phyloP scores from a whole-genome alignment of 2,888 invertebrate species.

The Chromoteleia sp. region DNA sequence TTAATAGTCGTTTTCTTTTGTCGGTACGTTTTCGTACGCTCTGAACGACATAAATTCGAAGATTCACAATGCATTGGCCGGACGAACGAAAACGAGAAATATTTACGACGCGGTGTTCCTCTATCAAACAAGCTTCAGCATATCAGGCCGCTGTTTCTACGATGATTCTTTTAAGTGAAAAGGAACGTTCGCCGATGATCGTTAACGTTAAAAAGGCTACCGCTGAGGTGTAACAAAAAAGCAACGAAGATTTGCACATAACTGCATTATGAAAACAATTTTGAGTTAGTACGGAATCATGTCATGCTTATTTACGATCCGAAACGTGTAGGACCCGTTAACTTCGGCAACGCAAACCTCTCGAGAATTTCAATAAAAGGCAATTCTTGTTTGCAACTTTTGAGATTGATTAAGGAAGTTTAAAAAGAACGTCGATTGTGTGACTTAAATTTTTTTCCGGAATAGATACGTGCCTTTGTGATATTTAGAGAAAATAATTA shows the following conservation, averaged over 20 bases:
- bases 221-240: slow-evolving; percentile 35
- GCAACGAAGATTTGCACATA: slow-evolving; percentile 14
- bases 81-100: slow-evolving; percentile 75
- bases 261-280: slow-evolving; percentile 63
- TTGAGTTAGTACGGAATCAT: slow-evolving; percentile 55
- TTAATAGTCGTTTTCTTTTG: slow-evolving; percentile 67
- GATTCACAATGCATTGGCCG: slow-evolving; percentile 75
- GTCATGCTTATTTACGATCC: slow-evolving; percentile 52
- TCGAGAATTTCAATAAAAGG: slow-evolving; percentile 49
- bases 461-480: too few species aligned
- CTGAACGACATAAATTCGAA: slow-evolving; percentile 79
- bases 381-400: slow-evolving; percentile 42
- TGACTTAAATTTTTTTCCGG: neutral
- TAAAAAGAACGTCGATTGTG: too few species aligned
- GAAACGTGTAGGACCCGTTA: slow-evolving; percentile 12
- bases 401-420: neutral
- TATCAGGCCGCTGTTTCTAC: slow-evolving; percentile 54
- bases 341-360: slow-evolving; percentile 14
- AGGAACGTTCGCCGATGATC: slow-evolving; percentile 54
- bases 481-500: too few species aligned
- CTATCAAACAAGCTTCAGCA: slow-evolving; percentile 57
- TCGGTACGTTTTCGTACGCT: slow-evolving; percentile 71
- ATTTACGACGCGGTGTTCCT: slow-evolving; percentile 72
- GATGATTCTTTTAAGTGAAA: slow-evolving; percentile 63
- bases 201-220: slow-evolving; percentile 48